Evolutionary conservation across 2,888 invertebrate species (phyloP), one percentile per base, ranked within the genome.

Genomic region (Rhabditoides inermis): DNA sequence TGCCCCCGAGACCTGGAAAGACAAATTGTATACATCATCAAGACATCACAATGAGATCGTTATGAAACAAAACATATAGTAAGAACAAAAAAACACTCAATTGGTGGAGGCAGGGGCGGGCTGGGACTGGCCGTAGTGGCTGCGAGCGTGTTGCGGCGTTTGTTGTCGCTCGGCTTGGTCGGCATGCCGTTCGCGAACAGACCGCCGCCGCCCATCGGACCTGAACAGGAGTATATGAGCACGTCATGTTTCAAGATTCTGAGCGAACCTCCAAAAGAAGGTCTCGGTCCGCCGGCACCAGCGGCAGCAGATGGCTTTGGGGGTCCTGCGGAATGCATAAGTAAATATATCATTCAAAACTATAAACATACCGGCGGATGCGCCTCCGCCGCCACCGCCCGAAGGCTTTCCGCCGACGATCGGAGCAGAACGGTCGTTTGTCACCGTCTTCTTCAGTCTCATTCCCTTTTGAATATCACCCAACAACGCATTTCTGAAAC

Each of bases 181-280:
- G 73, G 73, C 36, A 73, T 22, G 39, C 73, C 73, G 53, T 68
- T 68, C 1, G 70, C 69, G 45, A 73, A 73, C n/a, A 73, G 55
- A n/a, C 65, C 71, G 18, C 73, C 72, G 15, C 61, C 27, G 1
- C 59, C 63, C 3, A n/a, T n/a, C n/a, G n/a, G n/a, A n/a, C n/a
- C n/a, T 32, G 32, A 32, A 15, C 7, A 32, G 15, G 15, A 32
- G 10, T 32, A 15, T 7, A 32, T 32, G 32, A 32, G 15, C 7
- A 32, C 7, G 20, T 3, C 30, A 23, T n/a, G 37, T 5, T 5
- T 22, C 37, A n/a, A 41, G 32, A 15, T 25, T 15, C 20, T 39
- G 36, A 15, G 26, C 22, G 25, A 28, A 22, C 27, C 25, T 20
- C 25, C 25, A 2, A 32, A 30, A 22, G 42, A 18, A 6, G 49